A percentile compares a stretch with the other conserved stretches of the same genome.
Conservation (phyloP, 1,140 invertebrate species). For the Drosophila tristis region DNA sequence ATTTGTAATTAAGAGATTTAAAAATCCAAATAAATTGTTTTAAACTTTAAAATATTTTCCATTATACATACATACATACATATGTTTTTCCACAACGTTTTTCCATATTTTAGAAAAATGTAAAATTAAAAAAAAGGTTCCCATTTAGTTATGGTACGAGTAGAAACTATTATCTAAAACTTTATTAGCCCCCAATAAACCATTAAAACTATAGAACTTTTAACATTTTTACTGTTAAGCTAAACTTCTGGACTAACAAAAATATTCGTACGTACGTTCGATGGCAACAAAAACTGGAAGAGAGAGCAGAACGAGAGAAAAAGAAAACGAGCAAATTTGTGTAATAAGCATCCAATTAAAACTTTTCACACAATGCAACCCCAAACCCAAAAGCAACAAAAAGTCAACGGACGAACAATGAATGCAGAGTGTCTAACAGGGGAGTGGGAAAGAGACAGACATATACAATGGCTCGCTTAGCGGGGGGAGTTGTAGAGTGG, state of each 20-base stretch:
- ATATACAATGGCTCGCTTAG: no score
- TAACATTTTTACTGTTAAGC: conserved; percentile 14
- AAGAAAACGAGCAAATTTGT: conserved; percentile 66
- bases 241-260: conserved; percentile 32
- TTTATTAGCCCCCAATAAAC: conserved; percentile 21
- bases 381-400: conserved; percentile 29
- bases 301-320: conserved; percentile 1
- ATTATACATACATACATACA: no score
- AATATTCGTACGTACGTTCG: conserved; percentile 2
- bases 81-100: no score
- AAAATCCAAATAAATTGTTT: no score
- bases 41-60: no score
- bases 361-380: conserved; percentile 73
- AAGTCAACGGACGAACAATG: conserved; percentile 52
- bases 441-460: conserved; percentile 17
- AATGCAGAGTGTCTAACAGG: conserved; percentile 50
- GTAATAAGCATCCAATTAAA: conserved; percentile 80
- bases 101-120: no score
- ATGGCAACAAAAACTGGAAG: conserved; percentile 10
- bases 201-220: conserved; percentile 20
- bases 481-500: no score
- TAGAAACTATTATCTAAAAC: not conserved
- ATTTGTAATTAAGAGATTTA: no score
- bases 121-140: no score
- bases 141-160: no score